These are phyloP conservation scores for Gymnothorax reevesii DNA, from an alignment of 2,797 vertebrate species.

Conservation along the genomic window DNA sequence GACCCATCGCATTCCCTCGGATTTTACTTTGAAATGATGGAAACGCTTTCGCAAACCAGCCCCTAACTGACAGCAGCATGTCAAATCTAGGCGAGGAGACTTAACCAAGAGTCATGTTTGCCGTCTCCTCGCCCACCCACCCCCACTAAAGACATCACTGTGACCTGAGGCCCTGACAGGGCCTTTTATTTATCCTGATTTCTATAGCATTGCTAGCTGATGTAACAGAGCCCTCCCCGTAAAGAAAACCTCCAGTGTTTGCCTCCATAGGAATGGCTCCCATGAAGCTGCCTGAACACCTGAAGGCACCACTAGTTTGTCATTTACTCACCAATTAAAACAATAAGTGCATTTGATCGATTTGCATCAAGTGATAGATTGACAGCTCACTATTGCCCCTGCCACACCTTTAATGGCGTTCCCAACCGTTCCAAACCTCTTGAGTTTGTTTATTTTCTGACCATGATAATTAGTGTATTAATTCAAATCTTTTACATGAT, in stretches of 20 bases:
- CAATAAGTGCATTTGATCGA: neutral
- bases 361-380: neutral
- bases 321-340: neutral
- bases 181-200: conserved; percentile 1
- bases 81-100: neutral
- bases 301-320: neutral
- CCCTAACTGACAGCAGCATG: neutral
- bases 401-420: neutral
- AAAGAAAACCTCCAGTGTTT: neutral
- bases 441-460: neutral
- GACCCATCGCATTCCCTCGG: too few relatives aligned
- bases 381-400: neutral
- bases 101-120: neutral
- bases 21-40: neutral
- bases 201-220: neutral
- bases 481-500: neutral
- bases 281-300: neutral
- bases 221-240: neutral
- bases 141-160: neutral
- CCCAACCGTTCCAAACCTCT: neutral
- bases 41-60: neutral
- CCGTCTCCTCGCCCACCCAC: neutral
- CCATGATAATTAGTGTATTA: neutral
- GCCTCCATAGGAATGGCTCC: too few relatives aligned
- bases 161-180: neutral